Evolutionary conservation across 2,888 invertebrate species (phyloP), one percentile per base, ranked within the genome.

Genomic region (Leistus spinibarbis): DNA sequence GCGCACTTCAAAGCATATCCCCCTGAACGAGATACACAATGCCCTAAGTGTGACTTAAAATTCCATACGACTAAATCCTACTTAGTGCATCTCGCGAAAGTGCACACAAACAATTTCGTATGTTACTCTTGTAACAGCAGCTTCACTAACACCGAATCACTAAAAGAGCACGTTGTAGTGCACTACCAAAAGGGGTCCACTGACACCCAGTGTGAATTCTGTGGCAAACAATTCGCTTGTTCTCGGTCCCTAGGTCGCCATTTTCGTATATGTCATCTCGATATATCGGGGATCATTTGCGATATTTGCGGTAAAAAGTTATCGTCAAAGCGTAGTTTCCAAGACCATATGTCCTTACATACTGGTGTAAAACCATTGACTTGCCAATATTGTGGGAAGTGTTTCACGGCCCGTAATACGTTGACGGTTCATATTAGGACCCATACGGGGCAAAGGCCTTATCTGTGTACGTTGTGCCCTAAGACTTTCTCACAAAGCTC

Each of bases 391-490:
- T 77, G 77, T 40, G 69, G 66, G 9, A 73, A 74, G 54, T 22
- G 17, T 40, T 76, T 76, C 23, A 62, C 63, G 16, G 60, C 13
- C 17, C 19, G 23, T 4, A 66, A 54, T 17, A 63, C 54, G 0
- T 63, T 76, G 5, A 69, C 10, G 17, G 9, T 89, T 1, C 89
- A 89, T 78, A 84, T 84, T 22, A 80, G 88, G 57, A 87, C 88
- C 76, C 89, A 89, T 75, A 88, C 87, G 1, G 86, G 89, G 13
- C 89, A 89, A 78, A 83, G 86, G 60, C 84, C 89, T 13, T 88
- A 87, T 78, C 83, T 87, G 0, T 90, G 83, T 66, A 78, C 78
- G 53, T 77, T 81, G 20, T 83, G 83, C 69, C 78, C 78, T 10
- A 81, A 80, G 72, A 79, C 77, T 22, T 83, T 82, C 75, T 80